A percentile compares a stretch with the other conserved stretches of the same genome.
Conservation (phyloP, 2,113 vertebrate genomes). For the Potamarius usumacintae region DNA sequence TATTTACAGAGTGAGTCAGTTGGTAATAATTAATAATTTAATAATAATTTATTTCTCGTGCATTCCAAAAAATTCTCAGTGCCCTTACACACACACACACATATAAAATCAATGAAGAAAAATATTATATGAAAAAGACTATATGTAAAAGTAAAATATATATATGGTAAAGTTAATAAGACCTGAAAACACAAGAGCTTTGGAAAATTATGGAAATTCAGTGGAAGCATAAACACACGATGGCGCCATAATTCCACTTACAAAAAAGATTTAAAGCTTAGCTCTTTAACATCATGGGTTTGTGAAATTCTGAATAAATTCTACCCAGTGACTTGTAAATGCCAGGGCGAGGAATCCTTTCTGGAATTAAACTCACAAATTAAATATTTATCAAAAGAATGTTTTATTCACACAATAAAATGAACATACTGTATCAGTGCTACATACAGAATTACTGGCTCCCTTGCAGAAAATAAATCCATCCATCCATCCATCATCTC, state of each 20-base stretch:
- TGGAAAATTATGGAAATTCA: not conserved
- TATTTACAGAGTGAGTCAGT: not conserved
- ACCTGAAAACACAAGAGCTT: not conserved
- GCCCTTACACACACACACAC: no score
- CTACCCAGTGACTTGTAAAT: not conserved
- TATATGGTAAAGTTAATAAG: not conserved
- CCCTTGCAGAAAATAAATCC: not conserved
- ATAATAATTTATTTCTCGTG: no score
- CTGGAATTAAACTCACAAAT: not conserved
- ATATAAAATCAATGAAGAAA: no score
- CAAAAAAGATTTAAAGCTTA: no score
- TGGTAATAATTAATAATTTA: no score
- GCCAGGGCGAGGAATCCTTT: not conserved
- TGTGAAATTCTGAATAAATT: not conserved
- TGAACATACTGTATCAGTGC: not conserved
- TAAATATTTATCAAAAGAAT: not conserved
- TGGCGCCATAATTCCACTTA: conserved; percentile 57
- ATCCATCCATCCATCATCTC: no score
- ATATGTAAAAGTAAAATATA: no score
- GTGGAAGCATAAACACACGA: conserved; percentile 53
- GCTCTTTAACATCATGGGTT: not conserved
- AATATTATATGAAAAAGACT: no score
- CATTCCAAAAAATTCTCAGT: no score
- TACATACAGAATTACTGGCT: not conserved
- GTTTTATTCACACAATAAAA: not conserved